Conservation (phyloP, 2,888 invertebrate genomes). For the Tachina grossa region DNA sequence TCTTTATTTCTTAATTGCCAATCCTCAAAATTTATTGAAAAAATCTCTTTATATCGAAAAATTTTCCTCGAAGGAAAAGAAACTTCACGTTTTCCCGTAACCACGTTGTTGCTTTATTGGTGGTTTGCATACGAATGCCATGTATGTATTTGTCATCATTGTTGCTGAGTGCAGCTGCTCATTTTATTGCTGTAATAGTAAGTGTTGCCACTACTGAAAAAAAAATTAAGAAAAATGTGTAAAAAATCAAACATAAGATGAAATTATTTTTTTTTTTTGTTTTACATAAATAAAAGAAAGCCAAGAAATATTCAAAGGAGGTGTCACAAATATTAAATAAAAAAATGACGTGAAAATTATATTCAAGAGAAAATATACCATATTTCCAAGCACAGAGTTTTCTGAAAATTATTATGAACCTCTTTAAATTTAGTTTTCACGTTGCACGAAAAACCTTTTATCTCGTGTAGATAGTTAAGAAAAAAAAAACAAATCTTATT, state of each 20-base stretch:
- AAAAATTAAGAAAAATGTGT: background rate
- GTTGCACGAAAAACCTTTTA: too few relatives aligned
- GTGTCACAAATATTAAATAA: too few relatives aligned
- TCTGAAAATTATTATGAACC: too few relatives aligned
- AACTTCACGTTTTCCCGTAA: conserved; percentile 51
- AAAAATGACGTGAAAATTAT: too few relatives aligned
- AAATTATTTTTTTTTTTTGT: background rate
- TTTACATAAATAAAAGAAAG: too few relatives aligned
- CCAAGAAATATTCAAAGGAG: too few relatives aligned
- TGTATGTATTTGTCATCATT: conserved; percentile 17
- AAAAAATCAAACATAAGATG: background rate
- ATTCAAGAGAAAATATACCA: too few relatives aligned
- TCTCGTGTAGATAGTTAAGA: too few relatives aligned
- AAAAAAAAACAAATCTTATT: too few relatives aligned
- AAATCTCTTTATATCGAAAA: conserved; percentile 17
- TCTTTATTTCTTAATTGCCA: conserved; percentile 24
- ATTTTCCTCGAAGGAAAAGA: background rate
- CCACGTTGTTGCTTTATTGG: conserved; percentile 63
- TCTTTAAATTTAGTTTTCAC: too few relatives aligned
- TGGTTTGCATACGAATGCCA: conserved; percentile 58
- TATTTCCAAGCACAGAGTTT: too few relatives aligned
- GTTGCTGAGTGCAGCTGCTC: conserved; percentile 49
- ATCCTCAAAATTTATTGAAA: conserved; percentile 7
- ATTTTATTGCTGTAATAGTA: conserved; percentile 11
- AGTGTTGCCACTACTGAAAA: conserved; percentile 8